Conservation (phyloP, 2,797 vertebrate genomes). For the Hydrophis major region DNA sequence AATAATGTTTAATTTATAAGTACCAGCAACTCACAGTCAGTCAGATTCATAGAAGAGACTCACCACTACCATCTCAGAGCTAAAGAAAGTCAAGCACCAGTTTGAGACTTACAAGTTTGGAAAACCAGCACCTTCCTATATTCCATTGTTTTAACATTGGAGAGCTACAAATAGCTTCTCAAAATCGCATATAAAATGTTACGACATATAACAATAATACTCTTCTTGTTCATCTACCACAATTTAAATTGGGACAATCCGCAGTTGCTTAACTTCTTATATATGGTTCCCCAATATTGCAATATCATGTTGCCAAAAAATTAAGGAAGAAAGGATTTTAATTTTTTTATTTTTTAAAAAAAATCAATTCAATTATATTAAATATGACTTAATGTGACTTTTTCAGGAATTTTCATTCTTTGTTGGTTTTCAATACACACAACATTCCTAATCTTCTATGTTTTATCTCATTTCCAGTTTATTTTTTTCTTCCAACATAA, state of each 20-base stretch:
- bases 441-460: neutral
- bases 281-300: neutral
- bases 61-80: neutral
- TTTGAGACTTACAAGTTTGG: neutral
- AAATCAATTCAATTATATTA: neutral
- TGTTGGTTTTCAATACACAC: neutral
- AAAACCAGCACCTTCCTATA: neutral
- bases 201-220: neutral
- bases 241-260: neutral
- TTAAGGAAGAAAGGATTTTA: neutral
- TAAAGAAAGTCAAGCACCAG: neutral
- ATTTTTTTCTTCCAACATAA: neutral
- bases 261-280: neutral
- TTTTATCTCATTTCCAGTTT: neutral
- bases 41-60: neutral
- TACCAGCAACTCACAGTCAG: neutral
- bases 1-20: slow-evolving; percentile 12
- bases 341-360: neutral
- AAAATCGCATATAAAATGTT: neutral
- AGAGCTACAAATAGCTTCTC: neutral
- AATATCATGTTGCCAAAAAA: neutral
- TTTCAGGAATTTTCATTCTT: neutral
- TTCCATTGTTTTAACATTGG: neutral
- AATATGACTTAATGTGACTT: neutral
- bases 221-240: neutral